Conservation (phyloP, 2,113 vertebrate species). For the Pseudonaja textilis region DNA sequence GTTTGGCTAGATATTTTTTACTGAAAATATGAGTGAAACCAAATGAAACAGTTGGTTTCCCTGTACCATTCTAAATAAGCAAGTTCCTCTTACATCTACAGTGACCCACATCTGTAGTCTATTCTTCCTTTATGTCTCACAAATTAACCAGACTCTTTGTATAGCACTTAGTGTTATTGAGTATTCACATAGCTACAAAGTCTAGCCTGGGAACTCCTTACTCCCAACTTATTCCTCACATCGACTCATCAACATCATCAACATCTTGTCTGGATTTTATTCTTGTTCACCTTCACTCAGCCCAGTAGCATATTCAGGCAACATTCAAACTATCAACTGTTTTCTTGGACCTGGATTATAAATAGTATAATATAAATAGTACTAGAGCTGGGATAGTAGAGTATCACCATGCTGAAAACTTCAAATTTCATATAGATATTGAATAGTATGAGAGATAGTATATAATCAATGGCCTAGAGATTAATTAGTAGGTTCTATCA, state of each 20-base stretch:
- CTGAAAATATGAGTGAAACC: not conserved
- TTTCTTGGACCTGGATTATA: no score
- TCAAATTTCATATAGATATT: not conserved
- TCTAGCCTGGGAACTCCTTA: not conserved
- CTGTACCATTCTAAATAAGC: not conserved
- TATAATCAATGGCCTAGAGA: not conserved
- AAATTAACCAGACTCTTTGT: no score
- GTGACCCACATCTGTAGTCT: no score
- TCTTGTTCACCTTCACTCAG: no score
- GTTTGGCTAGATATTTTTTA: not conserved
- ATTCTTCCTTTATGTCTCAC: no score
- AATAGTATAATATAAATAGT: no score
- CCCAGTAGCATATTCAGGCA: no score
- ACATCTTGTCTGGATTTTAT: no score
- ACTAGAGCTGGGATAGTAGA: no score
- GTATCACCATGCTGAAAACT: not conserved
- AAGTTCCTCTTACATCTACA: no score
- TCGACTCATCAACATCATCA: no score
- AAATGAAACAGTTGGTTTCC: not conserved
- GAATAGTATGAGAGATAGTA: not conserved
- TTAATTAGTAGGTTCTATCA: not conserved
- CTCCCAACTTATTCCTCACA: not conserved
- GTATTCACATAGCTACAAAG: not conserved
- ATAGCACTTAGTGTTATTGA: not conserved
- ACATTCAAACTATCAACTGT: no score